Conservation (phyloP, 1,140 invertebrate genomes). For the Ceratina japonica region DNA sequence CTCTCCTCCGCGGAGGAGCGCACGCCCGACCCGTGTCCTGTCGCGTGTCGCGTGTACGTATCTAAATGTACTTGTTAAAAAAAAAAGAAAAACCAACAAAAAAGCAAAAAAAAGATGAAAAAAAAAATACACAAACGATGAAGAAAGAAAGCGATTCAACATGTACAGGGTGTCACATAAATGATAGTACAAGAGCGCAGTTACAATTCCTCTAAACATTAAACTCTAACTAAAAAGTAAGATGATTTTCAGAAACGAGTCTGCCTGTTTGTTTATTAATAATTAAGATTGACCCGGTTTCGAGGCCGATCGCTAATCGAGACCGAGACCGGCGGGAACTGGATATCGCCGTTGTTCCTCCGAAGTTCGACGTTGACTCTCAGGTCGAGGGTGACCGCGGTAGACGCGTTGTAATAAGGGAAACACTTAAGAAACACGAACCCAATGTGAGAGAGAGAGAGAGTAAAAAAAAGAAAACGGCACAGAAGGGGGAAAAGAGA, state of each 20-base stretch:
- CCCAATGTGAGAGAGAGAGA: neutral
- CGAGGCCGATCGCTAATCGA: conserved; percentile 2
- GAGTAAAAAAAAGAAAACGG: conserved; percentile 3
- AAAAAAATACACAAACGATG: neutral
- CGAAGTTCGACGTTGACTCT: neutral
- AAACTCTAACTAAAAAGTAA: conserved; percentile 17
- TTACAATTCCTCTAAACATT: conserved; percentile 20
- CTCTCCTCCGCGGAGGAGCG: no score
- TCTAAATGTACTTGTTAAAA: conserved; percentile 30
- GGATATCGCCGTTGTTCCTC: neutral
- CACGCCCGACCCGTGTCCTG: no score
- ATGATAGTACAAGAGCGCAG: conserved; percentile 48
- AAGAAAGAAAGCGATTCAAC: conserved; percentile 16
- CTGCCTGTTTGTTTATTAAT: conserved; percentile 2
- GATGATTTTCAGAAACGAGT: conserved; percentile 17
- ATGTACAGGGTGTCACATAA: conserved; percentile 45
- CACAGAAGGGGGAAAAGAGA: neutral
- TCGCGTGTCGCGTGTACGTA: no score
- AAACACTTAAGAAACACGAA: neutral
- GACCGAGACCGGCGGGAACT: neutral
- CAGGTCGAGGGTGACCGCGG: no score
- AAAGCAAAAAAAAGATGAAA: neutral
- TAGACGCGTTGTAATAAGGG: no score
- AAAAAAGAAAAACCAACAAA: neutral
- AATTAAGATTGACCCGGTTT: conserved; percentile 27